phyloP scores from a whole-genome alignment of 2,113 vertebrate species.

The Heterochromis multidens region DNA sequence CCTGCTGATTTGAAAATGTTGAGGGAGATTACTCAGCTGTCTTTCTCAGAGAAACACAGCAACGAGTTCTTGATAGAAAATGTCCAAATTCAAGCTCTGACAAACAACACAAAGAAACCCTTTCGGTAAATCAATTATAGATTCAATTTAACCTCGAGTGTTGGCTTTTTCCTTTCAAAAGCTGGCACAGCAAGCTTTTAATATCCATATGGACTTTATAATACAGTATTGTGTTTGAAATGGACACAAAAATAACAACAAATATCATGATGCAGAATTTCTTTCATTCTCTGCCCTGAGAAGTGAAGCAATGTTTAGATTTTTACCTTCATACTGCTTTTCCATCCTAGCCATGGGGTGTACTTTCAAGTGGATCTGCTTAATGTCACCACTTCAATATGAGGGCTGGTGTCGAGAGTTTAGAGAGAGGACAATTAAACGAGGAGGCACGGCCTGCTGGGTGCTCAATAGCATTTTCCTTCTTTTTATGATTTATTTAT shows the following conservation, averaged over 20 bases:
- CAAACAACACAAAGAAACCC: not conserved
- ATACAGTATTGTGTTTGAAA: not conserved
- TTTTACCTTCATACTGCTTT: not conserved
- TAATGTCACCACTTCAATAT: constrained; percentile 24
- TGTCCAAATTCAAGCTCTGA: not conserved
- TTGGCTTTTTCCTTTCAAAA: not conserved
- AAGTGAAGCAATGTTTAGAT: constrained; percentile 2
- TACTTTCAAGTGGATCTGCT: constrained; percentile 39
- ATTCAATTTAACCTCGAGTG: not conserved
- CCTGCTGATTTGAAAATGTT: constrained; percentile 49
- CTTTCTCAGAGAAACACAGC: not conserved
- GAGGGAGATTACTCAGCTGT: constrained; percentile 21
- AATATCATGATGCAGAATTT: not conserved
- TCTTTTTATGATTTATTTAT: constrained; percentile 46
- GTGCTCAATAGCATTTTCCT: constrained; percentile 7
- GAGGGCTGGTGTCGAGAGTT: not conserved
- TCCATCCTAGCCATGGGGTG: constrained; percentile 19
- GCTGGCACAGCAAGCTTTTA: constrained; percentile 5
- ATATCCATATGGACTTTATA: constrained; percentile 11
- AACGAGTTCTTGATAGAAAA: not conserved
- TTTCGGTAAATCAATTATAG: not conserved
- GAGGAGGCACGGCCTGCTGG: not conserved
- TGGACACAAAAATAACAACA: not conserved
- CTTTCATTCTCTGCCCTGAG: not conserved
- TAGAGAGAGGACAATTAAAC: not conserved